Conservation (phyloP, 1,140 invertebrate species). For the Trigoniulus corallinus region DNA sequence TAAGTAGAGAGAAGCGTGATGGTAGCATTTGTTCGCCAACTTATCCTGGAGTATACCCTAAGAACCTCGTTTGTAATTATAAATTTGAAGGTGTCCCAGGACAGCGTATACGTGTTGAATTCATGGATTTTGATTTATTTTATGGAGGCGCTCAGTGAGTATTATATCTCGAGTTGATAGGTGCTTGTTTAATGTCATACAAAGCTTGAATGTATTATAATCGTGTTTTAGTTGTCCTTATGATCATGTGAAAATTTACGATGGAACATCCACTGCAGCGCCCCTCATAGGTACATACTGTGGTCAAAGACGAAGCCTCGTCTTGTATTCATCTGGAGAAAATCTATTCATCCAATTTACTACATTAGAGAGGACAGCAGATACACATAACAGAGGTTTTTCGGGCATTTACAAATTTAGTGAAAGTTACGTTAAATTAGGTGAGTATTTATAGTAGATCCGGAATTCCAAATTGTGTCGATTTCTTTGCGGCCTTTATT, state of each 20-base stretch:
- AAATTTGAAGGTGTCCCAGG: slow-evolving; percentile 70
- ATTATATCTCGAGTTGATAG: slow-evolving; percentile 17
- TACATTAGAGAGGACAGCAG: slow-evolving; percentile 70
- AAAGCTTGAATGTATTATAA: background rate
- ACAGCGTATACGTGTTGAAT: slow-evolving; percentile 86
- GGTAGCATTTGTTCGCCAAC: slow-evolving; percentile 89
- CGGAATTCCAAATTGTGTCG: background rate
- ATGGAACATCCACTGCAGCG: slow-evolving; percentile 66
- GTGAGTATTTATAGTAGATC: slow-evolving; percentile 33
- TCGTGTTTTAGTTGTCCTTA: slow-evolving; percentile 74
- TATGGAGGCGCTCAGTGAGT: slow-evolving; percentile 97
- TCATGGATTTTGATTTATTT: slow-evolving; percentile 96
- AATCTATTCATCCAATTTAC: slow-evolving; percentile 75
- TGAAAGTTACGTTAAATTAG: slow-evolving; percentile 88
- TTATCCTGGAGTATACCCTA: slow-evolving; percentile 97
- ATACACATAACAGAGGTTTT: slow-evolving; percentile 86
- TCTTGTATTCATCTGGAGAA: slow-evolving; percentile 82
- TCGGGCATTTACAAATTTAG: slow-evolving; percentile 92
- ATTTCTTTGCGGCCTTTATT: background rate
- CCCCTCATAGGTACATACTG: slow-evolving; percentile 93
- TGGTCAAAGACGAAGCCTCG: slow-evolving; percentile 88
- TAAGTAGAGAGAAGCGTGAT: slow-evolving; percentile 51
- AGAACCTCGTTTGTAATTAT: slow-evolving; percentile 82
- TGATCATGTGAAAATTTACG: slow-evolving; percentile 91
- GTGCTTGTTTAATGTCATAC: background rate